Evolutionary conservation across 2,797 vertebrate species (phyloP), one percentile per base, ranked within the genome.

Genomic region (Eupleurogrammus muticus): DNA sequence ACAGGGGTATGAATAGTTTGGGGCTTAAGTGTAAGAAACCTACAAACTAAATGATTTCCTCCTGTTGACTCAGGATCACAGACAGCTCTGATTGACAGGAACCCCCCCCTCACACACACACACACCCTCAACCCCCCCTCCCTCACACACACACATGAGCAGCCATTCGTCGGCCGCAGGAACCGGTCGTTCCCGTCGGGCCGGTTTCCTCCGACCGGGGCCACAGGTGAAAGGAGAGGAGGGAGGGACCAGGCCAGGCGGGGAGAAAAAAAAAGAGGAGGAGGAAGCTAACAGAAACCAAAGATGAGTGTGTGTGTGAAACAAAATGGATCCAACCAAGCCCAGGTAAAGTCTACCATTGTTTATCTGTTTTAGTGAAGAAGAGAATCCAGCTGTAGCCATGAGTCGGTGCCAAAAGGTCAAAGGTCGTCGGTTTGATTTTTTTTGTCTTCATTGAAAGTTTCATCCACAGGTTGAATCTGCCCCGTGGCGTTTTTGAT

Each of bases 111-210:
- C n/a, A n/a, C n/a, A n/a, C n/a, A 73, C 72, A n/a, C n/a, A n/a
- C n/a, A n/a, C n/a, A n/a, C n/a, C n/a, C n/a, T n/a, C n/a, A n/a
- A n/a, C n/a, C n/a, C n/a, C n/a, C n/a, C n/a, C n/a, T n/a, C n/a
- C n/a, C n/a, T n/a, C n/a, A n/a, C n/a, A n/a, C n/a, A n/a, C n/a
- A n/a, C n/a, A n/a, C n/a, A n/a, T 14, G 8, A 55, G 65, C 62
- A 60, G 58, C 71, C 81, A 91, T 92, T 88, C 81, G 77, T 67
- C 59, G 58, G 69, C 75, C 70, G 57, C 79, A 74, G 73, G 90
- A 93, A 92, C 90, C 86, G 81, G 92, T 91, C 75, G 82, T 89
- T 92, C 93, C 70, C 7, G 92, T 93, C 35, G 2, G 80, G 82
- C 86, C 73, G 85, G 92, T 93, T 86, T 74, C 70, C 66, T 64